phyloP scores from a whole-genome alignment of 2,888 invertebrate genomes.

The Apodemia hepburni region DNA sequence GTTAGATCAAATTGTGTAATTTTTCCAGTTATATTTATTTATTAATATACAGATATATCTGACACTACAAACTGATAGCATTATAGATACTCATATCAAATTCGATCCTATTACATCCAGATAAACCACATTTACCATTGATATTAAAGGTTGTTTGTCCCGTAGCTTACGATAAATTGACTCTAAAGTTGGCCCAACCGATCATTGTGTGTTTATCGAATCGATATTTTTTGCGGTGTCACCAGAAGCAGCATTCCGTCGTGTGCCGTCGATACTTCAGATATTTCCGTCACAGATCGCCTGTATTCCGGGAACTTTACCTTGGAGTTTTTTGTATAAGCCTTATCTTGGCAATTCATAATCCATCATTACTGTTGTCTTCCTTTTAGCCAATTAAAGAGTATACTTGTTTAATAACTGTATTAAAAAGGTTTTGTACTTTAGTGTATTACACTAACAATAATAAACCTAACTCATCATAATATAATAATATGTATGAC shows the following conservation, averaged over 20 bases:
- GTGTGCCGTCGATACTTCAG: constrained; percentile 43
- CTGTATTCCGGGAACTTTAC: constrained; percentile 34
- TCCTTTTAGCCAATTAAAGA: constrained; percentile 2
- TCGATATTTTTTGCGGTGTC: constrained; percentile 27
- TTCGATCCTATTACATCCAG: neutral
- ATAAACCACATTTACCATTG: neutral
- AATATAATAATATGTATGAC: too few species aligned
- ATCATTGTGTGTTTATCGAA: constrained; percentile 17
- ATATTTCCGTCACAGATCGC: constrained; percentile 49
- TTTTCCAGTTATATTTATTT: too few species aligned
- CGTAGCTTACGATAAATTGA: neutral
- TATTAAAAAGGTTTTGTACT: too few species aligned
- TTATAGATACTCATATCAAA: too few species aligned
- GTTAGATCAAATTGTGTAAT: too few species aligned
- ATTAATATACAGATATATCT: too few species aligned
- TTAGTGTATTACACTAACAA: too few species aligned
- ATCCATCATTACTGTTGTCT: constrained; percentile 12
- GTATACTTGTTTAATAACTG: constrained; percentile 1
- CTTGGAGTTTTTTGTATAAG: neutral
- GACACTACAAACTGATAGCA: too few species aligned
- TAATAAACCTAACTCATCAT: too few species aligned
- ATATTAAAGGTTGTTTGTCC: neutral
- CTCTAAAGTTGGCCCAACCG: neutral
- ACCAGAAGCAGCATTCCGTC: constrained; percentile 47
- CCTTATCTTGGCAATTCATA: constrained; percentile 1